phyloP scores from a whole-genome alignment of 2,797 vertebrate genomes.

The Eulemur albifrons region DNA sequence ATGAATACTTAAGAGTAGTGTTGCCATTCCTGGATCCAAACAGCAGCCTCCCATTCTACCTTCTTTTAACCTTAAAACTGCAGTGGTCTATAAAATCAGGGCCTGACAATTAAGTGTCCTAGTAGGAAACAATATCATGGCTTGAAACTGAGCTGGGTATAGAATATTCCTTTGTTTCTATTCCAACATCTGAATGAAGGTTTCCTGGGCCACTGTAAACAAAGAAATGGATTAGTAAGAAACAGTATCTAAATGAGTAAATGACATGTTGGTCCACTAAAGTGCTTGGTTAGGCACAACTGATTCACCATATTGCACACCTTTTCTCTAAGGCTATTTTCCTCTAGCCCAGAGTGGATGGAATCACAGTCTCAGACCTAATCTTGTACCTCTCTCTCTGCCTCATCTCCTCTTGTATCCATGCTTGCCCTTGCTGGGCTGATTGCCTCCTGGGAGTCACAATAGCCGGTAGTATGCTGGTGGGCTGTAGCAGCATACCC shows the following conservation, averaged over 20 bases:
- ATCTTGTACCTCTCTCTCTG: neutral
- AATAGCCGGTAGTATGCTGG: neutral
- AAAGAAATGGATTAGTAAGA: neutral
- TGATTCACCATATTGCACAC: neutral
- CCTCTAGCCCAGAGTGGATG: neutral
- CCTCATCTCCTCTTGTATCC: neutral
- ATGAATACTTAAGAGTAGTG: neutral
- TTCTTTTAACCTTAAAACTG: neutral
- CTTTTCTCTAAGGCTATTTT: neutral
- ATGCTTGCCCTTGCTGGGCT: neutral
- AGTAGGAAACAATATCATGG: neutral
- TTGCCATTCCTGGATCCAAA: neutral
- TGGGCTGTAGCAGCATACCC: neutral
- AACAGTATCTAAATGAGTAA: neutral
- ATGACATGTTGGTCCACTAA: neutral
- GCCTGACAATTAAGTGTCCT: neutral
- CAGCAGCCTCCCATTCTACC: neutral
- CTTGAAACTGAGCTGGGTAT: neutral
- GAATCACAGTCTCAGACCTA: neutral
- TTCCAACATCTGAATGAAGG: neutral
- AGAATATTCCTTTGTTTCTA: constrained; percentile 10
- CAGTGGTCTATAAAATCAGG: neutral
- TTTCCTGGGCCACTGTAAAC: neutral
- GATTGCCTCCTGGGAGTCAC: neutral
- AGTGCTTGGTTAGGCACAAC: neutral